Base-by-base conservation (phyloP, 2,888 invertebrate genomes). In the Ypsolopha sequella region DNA sequence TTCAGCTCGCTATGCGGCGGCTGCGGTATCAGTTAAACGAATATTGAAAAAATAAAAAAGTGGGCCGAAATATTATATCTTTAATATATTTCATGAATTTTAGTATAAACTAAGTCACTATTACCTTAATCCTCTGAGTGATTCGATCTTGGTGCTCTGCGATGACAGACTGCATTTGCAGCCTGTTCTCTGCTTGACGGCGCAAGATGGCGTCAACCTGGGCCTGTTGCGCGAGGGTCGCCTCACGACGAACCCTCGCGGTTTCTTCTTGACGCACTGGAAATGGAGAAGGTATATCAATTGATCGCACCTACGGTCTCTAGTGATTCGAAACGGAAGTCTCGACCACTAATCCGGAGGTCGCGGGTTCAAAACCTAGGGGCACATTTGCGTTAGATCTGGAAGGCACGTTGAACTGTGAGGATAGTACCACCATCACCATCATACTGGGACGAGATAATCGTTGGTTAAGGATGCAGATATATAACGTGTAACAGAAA, bases 131-230 rank as follows among this genome's bases (percentile, higher is more conserved):
- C 54, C 90, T 87, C 56, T 88, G 82, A 36, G 89, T 89, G 53
- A 91, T 90, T 41, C 90, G 68, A 55, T 90, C 89, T 59, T 90
- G 90, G 55, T 91, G 90, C 6, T 84, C 65, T n/a, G 85, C 68
- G 61, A 90, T 88, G 54, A 89, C 87, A 9, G 81, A 74, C 61
- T 90, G 90, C 80, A 90, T 88, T 55, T 88, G 84, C 46, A 75
- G 76, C 48, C 90, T 81, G 54, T 89, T 89, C 33, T 86, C 80
- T 24, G 88, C 84, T 56, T 90, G 90, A 35, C 82, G 77, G 53
- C 78, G 85, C 57, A 89, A 61, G 68, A 90, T 78, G 8, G 76
- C 70, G 56, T 88, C 88, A 51, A 90, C 68, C 56, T 89, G 89
- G 11, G 82, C 69, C 52, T 88, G 88, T 55, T 89, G 88, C 36